Percentiles rank a stretch among this genome's conserved stretches.
Conservation (phyloP, 2,113 vertebrate species). For the Bubalus kerabau region DNA sequence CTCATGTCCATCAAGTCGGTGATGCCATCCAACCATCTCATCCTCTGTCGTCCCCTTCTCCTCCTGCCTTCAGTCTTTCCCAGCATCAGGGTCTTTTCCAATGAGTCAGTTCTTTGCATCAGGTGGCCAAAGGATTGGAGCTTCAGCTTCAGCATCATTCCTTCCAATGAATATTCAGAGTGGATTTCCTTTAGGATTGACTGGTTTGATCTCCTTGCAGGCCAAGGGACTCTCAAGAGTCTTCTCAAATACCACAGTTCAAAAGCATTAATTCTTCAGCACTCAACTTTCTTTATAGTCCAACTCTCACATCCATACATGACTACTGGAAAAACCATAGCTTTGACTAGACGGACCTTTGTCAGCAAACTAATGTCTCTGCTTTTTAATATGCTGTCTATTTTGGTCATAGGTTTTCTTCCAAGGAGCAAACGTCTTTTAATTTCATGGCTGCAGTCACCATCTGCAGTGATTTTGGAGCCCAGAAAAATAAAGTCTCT, state of each 20-base stretch:
- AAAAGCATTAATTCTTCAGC: neutral
- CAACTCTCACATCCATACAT: neutral
- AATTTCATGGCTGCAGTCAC: neutral
- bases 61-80: neutral
- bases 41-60: neutral
- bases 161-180: neutral
- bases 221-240: neutral
- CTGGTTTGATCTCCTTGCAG: neutral
- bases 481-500: neutral
- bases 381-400: neutral
- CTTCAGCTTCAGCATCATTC: neutral
- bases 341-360: neutral
- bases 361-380: neutral
- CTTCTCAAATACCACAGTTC: neutral
- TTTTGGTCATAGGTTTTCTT: neutral
- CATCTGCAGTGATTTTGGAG: neutral
- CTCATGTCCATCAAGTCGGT: neutral
- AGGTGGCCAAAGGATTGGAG: neutral
- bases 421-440: neutral
- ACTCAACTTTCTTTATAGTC: neutral
- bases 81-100: neutral
- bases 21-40: neutral
- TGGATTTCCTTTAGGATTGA: neutral
- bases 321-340: neutral
- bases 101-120: neutral